Evolutionary conservation across 2,888 invertebrate genomes (phyloP).

Genomic region (Phasia obesa): DNA sequence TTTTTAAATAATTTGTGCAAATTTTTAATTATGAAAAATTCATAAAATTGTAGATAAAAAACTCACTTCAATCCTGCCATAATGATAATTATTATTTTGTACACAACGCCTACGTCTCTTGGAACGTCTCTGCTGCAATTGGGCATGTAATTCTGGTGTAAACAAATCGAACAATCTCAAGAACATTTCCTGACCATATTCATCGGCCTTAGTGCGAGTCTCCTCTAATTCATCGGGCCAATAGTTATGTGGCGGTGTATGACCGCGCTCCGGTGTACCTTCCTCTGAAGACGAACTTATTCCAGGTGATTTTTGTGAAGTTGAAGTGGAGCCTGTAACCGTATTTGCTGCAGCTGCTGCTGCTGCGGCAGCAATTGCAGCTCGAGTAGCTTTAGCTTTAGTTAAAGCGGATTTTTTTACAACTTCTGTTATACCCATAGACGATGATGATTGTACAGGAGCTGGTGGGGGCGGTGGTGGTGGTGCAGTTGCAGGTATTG

Average conservation of each 20-base stretch:
- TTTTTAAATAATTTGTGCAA: no score
- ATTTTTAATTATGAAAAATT: no score
- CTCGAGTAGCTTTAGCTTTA: conserved; percentile 54
- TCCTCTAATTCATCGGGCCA: conserved; percentile 74
- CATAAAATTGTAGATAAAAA: no score
- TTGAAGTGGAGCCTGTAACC: conserved; percentile 29
- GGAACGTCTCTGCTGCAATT: conserved; percentile 80
- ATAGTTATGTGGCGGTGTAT: conserved; percentile 72
- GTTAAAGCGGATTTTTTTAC: conserved; percentile 33
- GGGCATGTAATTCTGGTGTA: conserved; percentile 77
- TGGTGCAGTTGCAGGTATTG: conserved; percentile 16
- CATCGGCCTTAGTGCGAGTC: conserved; percentile 72
- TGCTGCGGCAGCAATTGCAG: conserved; percentile 21
- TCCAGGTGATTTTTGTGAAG: conserved; percentile 52
- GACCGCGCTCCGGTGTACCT: conserved; percentile 73
- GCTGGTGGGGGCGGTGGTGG: conserved; percentile 31
- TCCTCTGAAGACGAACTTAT: conserved; percentile 76
- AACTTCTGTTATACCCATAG: conserved; percentile 4
- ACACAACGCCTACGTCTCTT: conserved; percentile 81
- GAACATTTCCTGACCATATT: conserved; percentile 79
- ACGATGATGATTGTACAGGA: background rate
- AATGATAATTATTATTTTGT: conserved; percentile 81
- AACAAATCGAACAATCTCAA: conserved; percentile 78
- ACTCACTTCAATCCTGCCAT: conserved; percentile 80
- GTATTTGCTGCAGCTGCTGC: conserved; percentile 29